phyloP scores from a whole-genome alignment of 2,113 vertebrate genomes.

The Hassar affinis region DNA sequence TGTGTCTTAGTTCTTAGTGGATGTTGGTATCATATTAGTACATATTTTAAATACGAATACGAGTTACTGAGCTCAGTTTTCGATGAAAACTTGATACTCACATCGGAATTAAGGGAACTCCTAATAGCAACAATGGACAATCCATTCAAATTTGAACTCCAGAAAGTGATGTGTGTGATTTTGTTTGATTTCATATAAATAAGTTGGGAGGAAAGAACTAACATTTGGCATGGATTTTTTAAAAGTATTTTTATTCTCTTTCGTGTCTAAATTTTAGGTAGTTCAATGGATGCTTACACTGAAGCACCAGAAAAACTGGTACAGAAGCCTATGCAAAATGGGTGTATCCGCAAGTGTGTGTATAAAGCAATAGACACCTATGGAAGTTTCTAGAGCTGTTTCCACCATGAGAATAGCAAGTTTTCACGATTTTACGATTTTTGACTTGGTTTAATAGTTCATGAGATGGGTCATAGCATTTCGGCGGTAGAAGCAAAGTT shows the following conservation, averaged over 20 bases:
- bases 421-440: no score
- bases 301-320: no score
- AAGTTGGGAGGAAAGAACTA: not conserved
- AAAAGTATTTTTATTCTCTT: not conserved
- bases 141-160: not conserved
- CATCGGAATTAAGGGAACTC: not conserved
- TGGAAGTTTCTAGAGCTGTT: no score
- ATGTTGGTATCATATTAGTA: not conserved
- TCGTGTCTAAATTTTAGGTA: not conserved
- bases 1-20: not conserved
- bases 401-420: no score
- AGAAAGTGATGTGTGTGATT: not conserved
- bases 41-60: not conserved
- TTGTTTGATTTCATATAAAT: not conserved
- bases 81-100: not conserved
- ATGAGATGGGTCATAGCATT: no score
- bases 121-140: not conserved
- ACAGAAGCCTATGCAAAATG: no score
- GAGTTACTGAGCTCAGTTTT: not conserved
- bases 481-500: no score
- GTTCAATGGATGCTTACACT: not conserved
- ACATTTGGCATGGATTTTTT: not conserved
- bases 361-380: no score
- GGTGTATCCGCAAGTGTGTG: no score
- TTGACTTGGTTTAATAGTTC: no score